Conservation (phyloP, 2,888 invertebrate species). For the Diaprepes abbreviatus region DNA sequence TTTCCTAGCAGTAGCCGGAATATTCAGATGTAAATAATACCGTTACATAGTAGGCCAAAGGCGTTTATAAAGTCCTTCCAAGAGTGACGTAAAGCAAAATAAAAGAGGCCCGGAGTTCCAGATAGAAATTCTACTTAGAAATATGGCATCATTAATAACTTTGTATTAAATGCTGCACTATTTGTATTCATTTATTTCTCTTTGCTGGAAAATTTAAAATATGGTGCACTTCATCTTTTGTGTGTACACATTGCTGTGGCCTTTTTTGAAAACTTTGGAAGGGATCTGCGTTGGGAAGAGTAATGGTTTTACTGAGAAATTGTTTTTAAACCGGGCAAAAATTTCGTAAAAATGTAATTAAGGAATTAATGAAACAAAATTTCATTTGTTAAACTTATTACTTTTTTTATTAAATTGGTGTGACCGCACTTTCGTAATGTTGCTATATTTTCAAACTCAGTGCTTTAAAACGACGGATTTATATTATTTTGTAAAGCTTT, state of each 20-base stretch:
- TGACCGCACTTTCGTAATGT: no score
- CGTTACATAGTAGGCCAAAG: conserved; percentile 29
- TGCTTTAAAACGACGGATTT: no score
- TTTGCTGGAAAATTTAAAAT: conserved; percentile 60
- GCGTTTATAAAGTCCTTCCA: conserved; percentile 39
- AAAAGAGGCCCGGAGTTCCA: conserved; percentile 47
- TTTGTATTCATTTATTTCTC: conserved; percentile 66
- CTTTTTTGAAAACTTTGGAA: conserved; percentile 9
- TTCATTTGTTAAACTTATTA: no score
- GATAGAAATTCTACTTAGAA: conserved; percentile 63
- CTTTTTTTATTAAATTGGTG: no score
- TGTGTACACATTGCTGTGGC: neutral
- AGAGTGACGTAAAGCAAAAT: conserved; percentile 43
- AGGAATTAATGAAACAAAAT: no score
- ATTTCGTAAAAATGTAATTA: no score
- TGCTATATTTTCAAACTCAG: no score
- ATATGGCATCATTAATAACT: conserved; percentile 67
- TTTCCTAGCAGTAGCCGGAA: no score
- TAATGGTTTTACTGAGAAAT: neutral
- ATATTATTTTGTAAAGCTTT: no score
- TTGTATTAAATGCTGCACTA: conserved; percentile 66
- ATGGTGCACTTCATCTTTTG: conserved; percentile 59
- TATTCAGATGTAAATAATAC: no score
- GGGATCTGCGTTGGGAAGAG: neutral
- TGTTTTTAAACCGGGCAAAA: no score